Base-by-base conservation (phyloP, 1,140 invertebrate species). In the Oedothorax gibbosus region DNA sequence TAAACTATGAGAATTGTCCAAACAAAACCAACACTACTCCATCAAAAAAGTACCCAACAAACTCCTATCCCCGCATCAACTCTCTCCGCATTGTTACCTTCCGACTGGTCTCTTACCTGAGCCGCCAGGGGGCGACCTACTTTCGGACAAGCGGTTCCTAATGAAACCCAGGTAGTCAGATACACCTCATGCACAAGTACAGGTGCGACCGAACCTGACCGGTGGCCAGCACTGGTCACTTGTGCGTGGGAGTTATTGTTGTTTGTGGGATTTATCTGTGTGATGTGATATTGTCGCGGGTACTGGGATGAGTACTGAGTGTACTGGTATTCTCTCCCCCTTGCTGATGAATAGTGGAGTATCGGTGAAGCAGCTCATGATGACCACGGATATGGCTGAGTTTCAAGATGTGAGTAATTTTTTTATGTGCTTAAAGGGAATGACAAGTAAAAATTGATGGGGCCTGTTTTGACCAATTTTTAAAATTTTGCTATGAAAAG, bases 121-220 rank as follows among this genome's bases (percentile, higher is more conserved):
- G 56, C 65, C 81, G 81, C 81, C 57, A 83, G 81, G 71, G 57
- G 81, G 81, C 81, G 81, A 68, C 81, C 81, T 83, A 83, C 81
- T 83, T 83, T 75, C 50, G 60, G 65, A 65, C 71, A 69, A 35
- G 35, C 60, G 56, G 60, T 57, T 35, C 35, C 54, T 75, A 75
- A 83, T 83, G 81, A 83, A 83, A 83, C 71, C 51, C 20, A 83
- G 81, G 81, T 83, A 83, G 81, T 83, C 51, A 75, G 81, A 83
- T 83, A 64, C 71, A 83, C 71, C 21, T 15, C 49, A 66, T 83
- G 71, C 81, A 83, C 72, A 82, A 82, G 79, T 82, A 82, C 79
- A 83, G 81, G 81, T 83, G 81, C 66, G 81, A 35, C 81, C 69
- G 71, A 35, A 20, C 60, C n/a, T 75, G 76, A 76, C 60, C 81